These are phyloP conservation scores for Pollenia labialis DNA, from an alignment of 2,888 invertebrate genomes.

Conservation along the genomic window DNA sequence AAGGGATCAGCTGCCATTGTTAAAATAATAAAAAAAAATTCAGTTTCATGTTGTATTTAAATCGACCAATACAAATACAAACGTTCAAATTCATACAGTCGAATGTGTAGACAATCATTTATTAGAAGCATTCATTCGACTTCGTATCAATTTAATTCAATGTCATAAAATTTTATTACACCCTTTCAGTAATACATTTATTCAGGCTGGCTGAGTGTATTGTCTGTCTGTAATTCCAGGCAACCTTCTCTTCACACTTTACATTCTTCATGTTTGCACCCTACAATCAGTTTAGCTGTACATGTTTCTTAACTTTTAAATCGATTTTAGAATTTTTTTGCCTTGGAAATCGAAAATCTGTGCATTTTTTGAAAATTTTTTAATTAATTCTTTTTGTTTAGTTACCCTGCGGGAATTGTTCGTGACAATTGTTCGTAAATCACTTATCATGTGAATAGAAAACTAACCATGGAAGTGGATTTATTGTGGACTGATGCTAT, in stretches of 20 bases:
- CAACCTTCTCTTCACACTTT: slow-evolving; percentile 58
- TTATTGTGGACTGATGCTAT: too few species aligned
- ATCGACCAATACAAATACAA: slow-evolving; percentile 35
- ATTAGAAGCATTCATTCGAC: slow-evolving; percentile 69
- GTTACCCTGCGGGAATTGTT: too few species aligned
- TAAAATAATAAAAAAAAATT: slow-evolving; percentile 33
- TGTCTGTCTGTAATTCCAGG: slow-evolving; percentile 38
- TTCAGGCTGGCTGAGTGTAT: slow-evolving; percentile 26
- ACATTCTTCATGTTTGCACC: slow-evolving; percentile 20
- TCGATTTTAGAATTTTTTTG: too few species aligned
- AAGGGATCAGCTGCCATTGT: slow-evolving; percentile 70
- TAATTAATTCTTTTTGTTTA: too few species aligned
- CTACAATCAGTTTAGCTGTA: slow-evolving; percentile 11
- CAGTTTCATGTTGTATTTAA: slow-evolving; percentile 45
- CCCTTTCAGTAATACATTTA: slow-evolving; percentile 57
- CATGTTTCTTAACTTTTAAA: neutral
- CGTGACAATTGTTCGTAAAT: too few species aligned
- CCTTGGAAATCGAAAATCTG: too few species aligned
- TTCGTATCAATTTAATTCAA: slow-evolving; percentile 73
- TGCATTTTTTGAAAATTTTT: too few species aligned
- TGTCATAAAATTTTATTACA: slow-evolving; percentile 70
- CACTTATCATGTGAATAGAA: too few species aligned
- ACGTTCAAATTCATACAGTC: slow-evolving; percentile 5
- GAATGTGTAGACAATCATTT: slow-evolving; percentile 41
- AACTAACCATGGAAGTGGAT: too few species aligned